Evolutionary conservation across 2,888 invertebrate genomes (phyloP), one percentile per base, ranked within the genome.

Genomic region (Eueremaeus valkanovi): DNA sequence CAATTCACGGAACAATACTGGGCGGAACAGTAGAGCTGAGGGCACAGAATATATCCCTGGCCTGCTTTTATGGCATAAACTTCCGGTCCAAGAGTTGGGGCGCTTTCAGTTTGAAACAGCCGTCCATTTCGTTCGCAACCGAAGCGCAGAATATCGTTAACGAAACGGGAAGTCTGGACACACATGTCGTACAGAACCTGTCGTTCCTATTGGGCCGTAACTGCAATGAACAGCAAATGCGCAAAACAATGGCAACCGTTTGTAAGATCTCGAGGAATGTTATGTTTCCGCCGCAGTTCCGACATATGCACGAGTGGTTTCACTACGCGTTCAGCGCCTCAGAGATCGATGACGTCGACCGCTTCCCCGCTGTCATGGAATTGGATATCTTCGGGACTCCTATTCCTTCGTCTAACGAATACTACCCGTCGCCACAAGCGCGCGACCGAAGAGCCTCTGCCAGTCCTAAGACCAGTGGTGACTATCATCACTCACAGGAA

Each of bases 31-130:
- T 84, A 92, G 83, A 82, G 72, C 82, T 86, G 74, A 81, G 83
- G 77, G 86, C 86, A 51, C 90, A 90, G 78, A 93, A 96, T 84
- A 92, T 97, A 76, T 94, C 95, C 8, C 85, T 97, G 79, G 96
- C 95, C 3, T 97, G 97, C 84, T 97, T 97, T 87, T 95, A 97
- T 84, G 97, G 97, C 45, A 92, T 94, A 82, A 96, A 96, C 85
- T 95, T 97, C 84, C 93, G 95, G 81, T 89, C 94, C 75, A 95
- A 95, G 85, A 93, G 92, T 0, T 97, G 97, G 96, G 96, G 95
- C 8, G 84, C 97, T 78, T 97, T 97, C 84, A 94, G 93, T 80
- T 86, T 97, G 78, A 91, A 92, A 82, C 93, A 96, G 81, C 95
- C 95, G 0, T 91, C 90, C 81, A 93, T 95, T 79, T 92, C 91